Conservation (phyloP, 2,888 invertebrate genomes). For the Sarcophaga caerulescens region DNA sequence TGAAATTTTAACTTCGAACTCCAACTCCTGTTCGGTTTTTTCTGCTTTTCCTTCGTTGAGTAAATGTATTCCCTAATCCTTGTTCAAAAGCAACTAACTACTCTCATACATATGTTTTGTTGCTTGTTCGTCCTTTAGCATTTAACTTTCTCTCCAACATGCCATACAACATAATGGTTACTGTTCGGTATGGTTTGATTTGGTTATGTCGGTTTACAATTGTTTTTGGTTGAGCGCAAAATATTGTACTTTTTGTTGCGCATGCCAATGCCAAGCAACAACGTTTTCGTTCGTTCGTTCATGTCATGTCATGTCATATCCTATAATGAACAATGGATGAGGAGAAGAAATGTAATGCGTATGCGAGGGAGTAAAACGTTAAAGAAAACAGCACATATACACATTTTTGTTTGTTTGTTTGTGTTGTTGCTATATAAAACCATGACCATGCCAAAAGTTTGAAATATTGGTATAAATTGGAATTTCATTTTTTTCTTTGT, state of each 20-base stretch:
- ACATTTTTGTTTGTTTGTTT: conserved; percentile 28
- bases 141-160: neutral
- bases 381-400: conserved; percentile 53
- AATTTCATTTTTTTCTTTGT: neutral
- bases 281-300: too few species aligned
- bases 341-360: too few species aligned
- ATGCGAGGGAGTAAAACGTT: too few species aligned
- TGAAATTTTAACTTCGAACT: conserved; percentile 37
- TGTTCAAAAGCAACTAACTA: neutral
- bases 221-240: too few species aligned
- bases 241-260: conserved; percentile 40
- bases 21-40: neutral
- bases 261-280: conserved; percentile 33
- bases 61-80: conserved; percentile 37
- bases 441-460: conserved; percentile 78
- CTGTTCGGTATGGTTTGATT: too few species aligned
- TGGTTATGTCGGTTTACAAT: too few species aligned
- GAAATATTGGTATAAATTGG: conserved; percentile 43
- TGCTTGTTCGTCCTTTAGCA: neutral
- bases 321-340: too few species aligned
- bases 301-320: too few species aligned
- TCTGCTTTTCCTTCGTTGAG: conserved; percentile 14
- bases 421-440: conserved; percentile 67
- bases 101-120: too few species aligned
- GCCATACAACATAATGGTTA: too few species aligned